Percentiles rank a stretch among this genome's conserved stretches.
Evolutionary conservation across 35 echinoderm and acorn worm genomes (phyloP).

Genomic region (Hemicentrotus pulcherrimus): DNA sequence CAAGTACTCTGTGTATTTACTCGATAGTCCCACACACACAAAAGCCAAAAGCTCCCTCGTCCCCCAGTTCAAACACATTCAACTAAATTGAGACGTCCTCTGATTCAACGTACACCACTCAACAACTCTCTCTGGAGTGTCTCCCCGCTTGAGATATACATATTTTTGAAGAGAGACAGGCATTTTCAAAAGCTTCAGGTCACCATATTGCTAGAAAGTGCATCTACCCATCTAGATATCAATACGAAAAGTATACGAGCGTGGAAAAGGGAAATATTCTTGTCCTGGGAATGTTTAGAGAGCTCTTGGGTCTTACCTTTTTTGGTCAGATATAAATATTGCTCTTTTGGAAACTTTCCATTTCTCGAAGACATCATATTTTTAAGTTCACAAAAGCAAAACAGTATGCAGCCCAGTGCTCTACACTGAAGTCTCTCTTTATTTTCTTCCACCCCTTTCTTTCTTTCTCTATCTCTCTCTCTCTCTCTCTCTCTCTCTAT

Average conservation of each 20-base stretch:
- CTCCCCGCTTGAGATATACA: not conserved
- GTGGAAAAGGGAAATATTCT: not conserved
- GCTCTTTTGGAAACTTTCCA: not conserved
- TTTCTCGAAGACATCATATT: not conserved
- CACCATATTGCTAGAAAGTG: not conserved
- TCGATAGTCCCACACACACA: not conserved
- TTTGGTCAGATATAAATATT: not conserved
- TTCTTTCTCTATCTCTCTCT: not conserved
- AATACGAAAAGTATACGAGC: not conserved
- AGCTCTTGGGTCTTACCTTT: not conserved
- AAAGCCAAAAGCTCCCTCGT: not conserved
- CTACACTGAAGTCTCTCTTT: not conserved
- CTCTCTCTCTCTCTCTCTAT: not conserved
- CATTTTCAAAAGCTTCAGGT: not conserved
- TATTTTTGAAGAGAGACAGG: not conserved
- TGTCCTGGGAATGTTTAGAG: not conserved
- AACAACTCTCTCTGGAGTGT: not conserved
- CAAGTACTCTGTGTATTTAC: conserved; percentile 3
- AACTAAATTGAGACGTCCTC: not conserved
- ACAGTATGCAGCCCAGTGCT: not conserved
- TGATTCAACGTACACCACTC: not conserved
- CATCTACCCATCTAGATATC: not conserved
- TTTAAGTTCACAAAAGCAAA: not conserved
- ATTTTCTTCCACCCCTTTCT: not conserved
- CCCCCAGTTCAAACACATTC: not conserved